A percentile compares a stretch with the other conserved stretches of the same genome.
Conservation (phyloP, 1,140 invertebrate genomes). For the Meloidogyne exigua region DNA sequence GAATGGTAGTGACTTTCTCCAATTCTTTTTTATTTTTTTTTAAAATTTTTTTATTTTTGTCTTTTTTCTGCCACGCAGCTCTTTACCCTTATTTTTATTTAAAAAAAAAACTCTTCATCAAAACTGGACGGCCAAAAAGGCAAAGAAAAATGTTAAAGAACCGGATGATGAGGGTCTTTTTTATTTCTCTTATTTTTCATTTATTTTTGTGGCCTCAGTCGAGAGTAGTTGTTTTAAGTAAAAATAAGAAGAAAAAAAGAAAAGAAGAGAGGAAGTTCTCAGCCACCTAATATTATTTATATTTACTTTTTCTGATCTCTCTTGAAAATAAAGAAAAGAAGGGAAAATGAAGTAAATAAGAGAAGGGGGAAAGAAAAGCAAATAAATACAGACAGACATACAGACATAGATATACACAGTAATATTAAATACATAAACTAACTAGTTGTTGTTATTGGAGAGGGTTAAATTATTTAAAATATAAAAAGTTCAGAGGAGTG, state of each 20-base stretch:
- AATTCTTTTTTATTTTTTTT: slow-evolving; percentile 47
- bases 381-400: neutral
- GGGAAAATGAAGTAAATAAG: neutral
- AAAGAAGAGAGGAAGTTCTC: neutral
- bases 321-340: neutral
- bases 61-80: neutral
- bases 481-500: no score
- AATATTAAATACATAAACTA: no score
- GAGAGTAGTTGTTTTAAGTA: neutral
- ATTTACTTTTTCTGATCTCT: neutral
- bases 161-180: neutral
- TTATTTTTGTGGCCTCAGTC: no score
- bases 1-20: slow-evolving; percentile 31
- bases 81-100: neutral
- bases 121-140: neutral
- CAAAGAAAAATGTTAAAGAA: neutral
- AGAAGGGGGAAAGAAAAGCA: neutral
- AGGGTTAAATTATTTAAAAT: no score
- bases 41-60: slow-evolving; percentile 10
- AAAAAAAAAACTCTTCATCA: slow-evolving; percentile 16
- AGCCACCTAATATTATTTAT: neutral
- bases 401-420: neutral
- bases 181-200: neutral
- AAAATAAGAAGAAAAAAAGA: neutral
- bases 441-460: no score